Evolutionary conservation across 2,113 vertebrate species (phyloP), one percentile per base, ranked within the genome.

Genomic region (Tringa solitaria): DNA sequence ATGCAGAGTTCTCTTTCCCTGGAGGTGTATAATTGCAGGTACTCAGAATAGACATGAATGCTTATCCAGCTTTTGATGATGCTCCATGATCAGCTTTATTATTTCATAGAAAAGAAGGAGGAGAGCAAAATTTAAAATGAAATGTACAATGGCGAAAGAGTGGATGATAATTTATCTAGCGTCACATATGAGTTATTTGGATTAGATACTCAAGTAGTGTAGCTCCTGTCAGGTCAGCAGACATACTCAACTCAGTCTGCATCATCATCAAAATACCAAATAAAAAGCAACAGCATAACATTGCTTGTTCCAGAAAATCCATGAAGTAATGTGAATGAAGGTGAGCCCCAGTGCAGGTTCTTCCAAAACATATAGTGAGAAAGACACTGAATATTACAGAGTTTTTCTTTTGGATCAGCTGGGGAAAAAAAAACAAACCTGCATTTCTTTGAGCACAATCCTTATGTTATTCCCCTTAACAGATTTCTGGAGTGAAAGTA

Each of bases 31-130:
- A 95, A 96, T 81, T 89, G 43, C 69, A 93, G 53, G 65, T 91
- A 37, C 89, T 95, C 50, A 72, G 61, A 97, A 97, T 15, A 95
- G 39, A 93, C 57, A 75, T 10, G 35, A 85, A 95, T 69, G 14
- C 10, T 73, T 91, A 84, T 64, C 70, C 50, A 35, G 82, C 15
- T 78, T 87, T 68, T 64, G 20, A 60, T 87, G 39, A 76, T 91
- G 63, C n/a, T 79, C 79, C 30, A 76, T 78, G 50, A 91, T 69
- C 91, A 91, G 41, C 22, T 59, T 57, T 79, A 60, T 70, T 81
- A 84, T 67, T 84, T 87, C 41, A 80, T 2, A 59, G 54, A 60
- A 64, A 82, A 50, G 61, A 37, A 87, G 9, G 33, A 90, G 59
- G 8, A 77, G 30, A 88, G 18, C 6, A 82, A 90, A 87, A 76